Evolutionary conservation across 1,140 invertebrate species (phyloP), one percentile per base, ranked within the genome.

Genomic region (Riptortus pedestris): DNA sequence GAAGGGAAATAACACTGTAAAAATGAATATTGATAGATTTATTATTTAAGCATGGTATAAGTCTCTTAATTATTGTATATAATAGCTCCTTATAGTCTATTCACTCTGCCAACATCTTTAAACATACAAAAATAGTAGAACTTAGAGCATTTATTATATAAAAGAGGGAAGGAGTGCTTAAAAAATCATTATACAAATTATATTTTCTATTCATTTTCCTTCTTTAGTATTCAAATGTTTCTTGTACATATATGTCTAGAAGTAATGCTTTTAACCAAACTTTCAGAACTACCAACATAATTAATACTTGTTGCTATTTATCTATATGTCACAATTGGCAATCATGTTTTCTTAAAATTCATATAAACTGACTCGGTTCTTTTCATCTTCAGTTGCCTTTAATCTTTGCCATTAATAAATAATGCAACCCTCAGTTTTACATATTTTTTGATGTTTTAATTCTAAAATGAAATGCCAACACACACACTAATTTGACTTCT

Each of bases 91-190:
- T 38, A 38, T 38, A 38, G 31, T 38, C 31, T 38, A 14, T 38
- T 38, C n/a, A 38, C 14, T 7, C 31, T 38, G 31, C 31, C 31
- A 38, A 38, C 5, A 38, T 38, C 31, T 5, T 38, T n/a, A n/a
- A n/a, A n/a, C n/a, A n/a, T n/a, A n/a, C n/a, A n/a, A n/a, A n/a
- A n/a, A 38, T 38, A 38, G 14, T 38, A 14, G 14, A 38, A 38
- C 14, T 5, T 38, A 38, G 31, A 38, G 5, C 14, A 38, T 38
- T 38, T 7, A 14, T 38, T 7, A 14, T 38, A 38, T 7, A 55
- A 16, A 24, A 24, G 51, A 55, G 51, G 51, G 51, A 55, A 24
- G 51, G 51, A 55, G 51, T 55, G 51, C 51, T 55, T 55, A 24
- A 55, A 24, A 22, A 38, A 38, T 7, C 14, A 38, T n/a, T n/a